Percentiles rank a stretch among this genome's conserved stretches.
Evolutionary conservation across 2,797 vertebrate species (phyloP).

Genomic region (Enteromius fasciolatus): DNA sequence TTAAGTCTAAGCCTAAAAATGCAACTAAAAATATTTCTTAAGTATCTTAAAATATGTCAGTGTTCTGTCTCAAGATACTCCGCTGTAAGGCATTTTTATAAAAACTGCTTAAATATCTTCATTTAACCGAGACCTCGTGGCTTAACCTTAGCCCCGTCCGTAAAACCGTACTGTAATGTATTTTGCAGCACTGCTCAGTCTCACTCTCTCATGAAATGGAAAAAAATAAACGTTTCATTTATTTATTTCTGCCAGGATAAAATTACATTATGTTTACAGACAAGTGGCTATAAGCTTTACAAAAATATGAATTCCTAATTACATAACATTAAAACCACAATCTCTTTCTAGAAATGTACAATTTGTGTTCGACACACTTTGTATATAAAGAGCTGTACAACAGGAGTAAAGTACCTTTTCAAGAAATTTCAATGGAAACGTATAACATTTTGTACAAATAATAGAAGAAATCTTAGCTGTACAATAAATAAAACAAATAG

Average conservation of each 20-base stretch:
- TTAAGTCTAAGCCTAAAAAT: neutral
- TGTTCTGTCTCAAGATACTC: neutral
- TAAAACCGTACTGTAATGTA: neutral
- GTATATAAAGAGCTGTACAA: conserved; percentile 61
- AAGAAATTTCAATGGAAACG: conserved; percentile 57
- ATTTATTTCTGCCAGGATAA: conserved; percentile 68
- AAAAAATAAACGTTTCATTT: neutral
- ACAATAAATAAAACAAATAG: conserved; percentile 68
- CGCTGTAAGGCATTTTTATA: neutral
- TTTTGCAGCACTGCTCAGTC: neutral
- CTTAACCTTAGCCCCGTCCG: neutral
- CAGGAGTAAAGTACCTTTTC: conserved; percentile 67
- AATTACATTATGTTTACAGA: conserved; percentile 54
- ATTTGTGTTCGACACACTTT: conserved; percentile 51
- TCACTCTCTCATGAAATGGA: neutral
- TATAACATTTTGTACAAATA: conserved; percentile 67
- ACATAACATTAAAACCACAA: conserved; percentile 56
- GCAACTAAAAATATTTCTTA: too few relatives aligned
- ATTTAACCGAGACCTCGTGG: neutral
- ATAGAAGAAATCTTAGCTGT: conserved; percentile 57
- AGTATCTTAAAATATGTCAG: neutral
- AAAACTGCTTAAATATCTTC: neutral
- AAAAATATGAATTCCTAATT: conserved; percentile 66
- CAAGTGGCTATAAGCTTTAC: conserved; percentile 65
- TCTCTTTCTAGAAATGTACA: conserved; percentile 61